Base-by-base conservation (phyloP, 1,140 invertebrate species). In the Trichonephila clavata region DNA sequence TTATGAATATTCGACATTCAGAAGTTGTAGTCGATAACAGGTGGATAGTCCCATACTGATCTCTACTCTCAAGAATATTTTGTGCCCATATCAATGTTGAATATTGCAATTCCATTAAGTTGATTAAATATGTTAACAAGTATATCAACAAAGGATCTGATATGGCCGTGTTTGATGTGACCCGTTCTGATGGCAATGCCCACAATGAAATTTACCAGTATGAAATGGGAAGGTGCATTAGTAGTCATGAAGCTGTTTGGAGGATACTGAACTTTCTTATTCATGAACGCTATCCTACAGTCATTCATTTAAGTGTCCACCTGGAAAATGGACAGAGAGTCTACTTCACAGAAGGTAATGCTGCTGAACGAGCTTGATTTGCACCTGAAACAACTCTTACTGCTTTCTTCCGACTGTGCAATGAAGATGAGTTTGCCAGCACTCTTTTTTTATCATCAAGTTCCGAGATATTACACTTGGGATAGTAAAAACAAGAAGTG, bases 101-200 rank as follows among this genome's bases (percentile, higher is more conserved):
- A 94, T 88, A 94, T 71, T 94, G 94, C 32, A 59, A 81, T 32
- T 95, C 93, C 5, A 89, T 95, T 0, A 93, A 94, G 91, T 88
- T 90, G 94, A 81, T 39, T 3, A 81, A 81, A 39, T 81, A 81
- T 81, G 43, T 43, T 18, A 20, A 14, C 77, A 81, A 95, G 87
- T 94, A 95, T 32, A 39, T 94, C 21, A 94, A 95, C 87, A 95
- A 95, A 94, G 95, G 94, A 5, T 77, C 68, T 88, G 94, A 94
- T 81, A 80, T 57, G 57, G 94, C 93, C 16, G 81, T 94, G 94
- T 93, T 95, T 95, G 16, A n/a, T 13, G 8, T 65, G n/a, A n/a
- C 61, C 6, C 21, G 57, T 80, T n/a, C 10, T 24, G 7, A 77
- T 91, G 90, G 81, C 93, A 94, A 81, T 7, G 43, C 7, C 94